These are phyloP conservation scores for Nothobranchius furzeri DNA, from an alignment of 2,113 vertebrate genomes.

Conservation along the genomic window DNA sequence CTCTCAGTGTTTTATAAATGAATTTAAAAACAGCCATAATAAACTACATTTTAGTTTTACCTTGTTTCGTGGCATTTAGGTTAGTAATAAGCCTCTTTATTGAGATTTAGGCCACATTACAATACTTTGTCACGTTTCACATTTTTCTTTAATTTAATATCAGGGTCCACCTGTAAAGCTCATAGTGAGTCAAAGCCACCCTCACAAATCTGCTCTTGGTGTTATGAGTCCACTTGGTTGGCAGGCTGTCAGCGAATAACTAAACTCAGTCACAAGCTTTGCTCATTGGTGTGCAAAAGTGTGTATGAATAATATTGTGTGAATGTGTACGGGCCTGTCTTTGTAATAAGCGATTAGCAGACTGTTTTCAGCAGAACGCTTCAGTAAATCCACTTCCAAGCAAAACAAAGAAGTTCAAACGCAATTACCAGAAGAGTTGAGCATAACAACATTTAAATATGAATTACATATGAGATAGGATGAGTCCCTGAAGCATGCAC, in stretches of 20 bases:
- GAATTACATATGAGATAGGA: slow-evolving; percentile 58
- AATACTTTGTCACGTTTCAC: no score
- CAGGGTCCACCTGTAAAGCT: no score
- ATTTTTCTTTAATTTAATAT: no score
- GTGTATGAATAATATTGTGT: slow-evolving; percentile 20
- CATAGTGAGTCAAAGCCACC: neutral
- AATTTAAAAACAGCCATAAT: no score
- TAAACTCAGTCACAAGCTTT: slow-evolving; percentile 35
- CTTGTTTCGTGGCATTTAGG: no score
- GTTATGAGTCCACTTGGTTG: slow-evolving; percentile 25
- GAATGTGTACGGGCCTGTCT: slow-evolving; percentile 25
- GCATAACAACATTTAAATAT: slow-evolving; percentile 70
- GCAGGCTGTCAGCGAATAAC: slow-evolving; percentile 43
- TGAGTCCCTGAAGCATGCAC: slow-evolving; percentile 42
- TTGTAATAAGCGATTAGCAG: slow-evolving; percentile 67
- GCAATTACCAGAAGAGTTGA: slow-evolving; percentile 65
- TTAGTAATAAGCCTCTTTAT: no score
- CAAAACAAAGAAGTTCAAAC: slow-evolving; percentile 68
- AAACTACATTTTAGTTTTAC: no score
- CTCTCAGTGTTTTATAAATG: no score
- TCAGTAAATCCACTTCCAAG: slow-evolving; percentile 65
- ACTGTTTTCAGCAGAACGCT: slow-evolving; percentile 63
- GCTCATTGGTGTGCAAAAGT: slow-evolving; percentile 49
- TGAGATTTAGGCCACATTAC: no score
- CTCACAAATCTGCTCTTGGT: slow-evolving; percentile 9